Evolutionary conservation across 2,888 invertebrate genomes (phyloP), one percentile per base, ranked within the genome.

Genomic region (Odontocerum albicorne): DNA sequence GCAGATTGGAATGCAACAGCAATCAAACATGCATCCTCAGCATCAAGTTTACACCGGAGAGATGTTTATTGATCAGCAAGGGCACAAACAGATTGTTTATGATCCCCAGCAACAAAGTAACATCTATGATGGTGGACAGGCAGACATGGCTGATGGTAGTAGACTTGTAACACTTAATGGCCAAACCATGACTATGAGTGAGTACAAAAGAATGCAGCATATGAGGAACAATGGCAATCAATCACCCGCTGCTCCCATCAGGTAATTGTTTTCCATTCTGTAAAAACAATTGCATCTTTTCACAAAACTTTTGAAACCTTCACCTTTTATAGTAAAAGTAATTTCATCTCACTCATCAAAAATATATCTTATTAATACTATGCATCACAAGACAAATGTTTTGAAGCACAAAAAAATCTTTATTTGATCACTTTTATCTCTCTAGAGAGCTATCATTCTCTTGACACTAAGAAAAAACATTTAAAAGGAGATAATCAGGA

Each of bases 111-210:
- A 64, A 46, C 46, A 70, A 64, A 49, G 74, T 70, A 65, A 64
- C 71, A 49, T 62, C 13, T 63, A 60, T 12, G 49, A 55, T 31
- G 40, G 74, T 53, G 69, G 74, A 69, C 74, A 75, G 10, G 66
- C 71, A 0, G 74, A 75, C 17, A 65, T 67, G 16, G 61, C 67
- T 17, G 75, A 78, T 31, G 75, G 76, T 54, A 64, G 72, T 36
- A 75, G 74, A 60, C 64, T 76, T 50, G 66, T 78, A 17, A 72
- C 75, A 1, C 62, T 77, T 40, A 76, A 70, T 55, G 77, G 77
- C 3, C 77, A 77, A 61, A 68, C 72, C 54, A 72, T 79, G 22
- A 72, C 76, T 4, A 62, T 75, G n/a, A 75, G 73, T 0, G 78
- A 79, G 42, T 76, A 73, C 57, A 75, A 72, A 63, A 68, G 73